Evolutionary conservation across 2,888 invertebrate genomes (phyloP), one percentile per base, ranked within the genome.

Genomic region (Drosophila ustulata): DNA sequence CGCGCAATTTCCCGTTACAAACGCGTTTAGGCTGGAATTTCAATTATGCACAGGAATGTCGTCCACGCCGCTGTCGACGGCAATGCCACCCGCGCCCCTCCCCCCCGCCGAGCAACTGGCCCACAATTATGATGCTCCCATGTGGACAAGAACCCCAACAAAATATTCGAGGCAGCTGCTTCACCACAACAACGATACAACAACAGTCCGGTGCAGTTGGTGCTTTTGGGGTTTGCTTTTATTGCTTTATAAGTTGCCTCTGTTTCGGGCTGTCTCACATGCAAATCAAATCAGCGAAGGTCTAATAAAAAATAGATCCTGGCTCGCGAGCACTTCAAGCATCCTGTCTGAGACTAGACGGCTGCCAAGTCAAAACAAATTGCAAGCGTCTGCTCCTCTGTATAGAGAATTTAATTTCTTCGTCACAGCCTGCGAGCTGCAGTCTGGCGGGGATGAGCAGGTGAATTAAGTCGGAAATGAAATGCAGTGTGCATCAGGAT

Each of bases 21-120:
- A 88, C 83, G 83, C 83, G 83, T 71, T 83, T 83, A 86, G 83
- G 80, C 87, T 83, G 87, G 89, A 82, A 83, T 83, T 83, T 83
- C 87, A 83, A 83, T 83, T 83, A 83, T 83, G 83, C 83, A 80
- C 88, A 88, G 83, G 88, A 83, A 82, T 78, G 75, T 71, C 81
- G 63, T 51, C 74, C 52, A 11, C 51, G 55, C 30, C 18, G 39
- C 34, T 34, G 34, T 34, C 34, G 8, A 11, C 34, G 9, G 11
- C 34, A 34, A 8, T n/a, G 7, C 28, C 18, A 18, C 18, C 51
- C 49, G 6, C 55, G 26, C 50, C 11, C 28, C 7, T 37, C 18
- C 51, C 5, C 34, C 13, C 26, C n/a, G n/a, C n/a, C n/a, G n/a
- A n/a, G n/a, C 46, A 28, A 26, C 43, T 43, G 39, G 47, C 26